phyloP scores from a whole-genome alignment of 1,140 invertebrate species.

The Liolophura sinensis region DNA sequence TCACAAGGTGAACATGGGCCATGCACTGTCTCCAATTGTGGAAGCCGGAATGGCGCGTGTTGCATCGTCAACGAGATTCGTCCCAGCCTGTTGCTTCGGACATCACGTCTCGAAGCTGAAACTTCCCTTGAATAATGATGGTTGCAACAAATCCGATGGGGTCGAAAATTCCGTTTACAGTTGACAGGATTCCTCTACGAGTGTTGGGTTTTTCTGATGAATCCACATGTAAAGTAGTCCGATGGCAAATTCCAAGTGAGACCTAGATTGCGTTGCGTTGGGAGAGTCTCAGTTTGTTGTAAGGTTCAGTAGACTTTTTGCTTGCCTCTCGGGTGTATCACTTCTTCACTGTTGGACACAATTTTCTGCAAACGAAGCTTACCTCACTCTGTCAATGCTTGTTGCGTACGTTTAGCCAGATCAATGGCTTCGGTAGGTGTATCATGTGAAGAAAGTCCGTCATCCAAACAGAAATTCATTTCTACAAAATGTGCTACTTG shows the following conservation, averaged over 20 bases:
- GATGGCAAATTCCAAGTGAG: slow-evolving; percentile 15
- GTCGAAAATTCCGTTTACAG: slow-evolving; percentile 26
- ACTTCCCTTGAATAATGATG: slow-evolving; percentile 20
- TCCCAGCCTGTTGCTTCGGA: slow-evolving; percentile 27
- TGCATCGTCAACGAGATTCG: slow-evolving; percentile 1
- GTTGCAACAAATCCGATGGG: slow-evolving; percentile 31
- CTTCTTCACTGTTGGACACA: slow-evolving; percentile 7
- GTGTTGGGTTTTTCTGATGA: slow-evolving; percentile 14
- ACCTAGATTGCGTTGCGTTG: slow-evolving; percentile 12
- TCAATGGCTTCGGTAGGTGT: slow-evolving; percentile 6
- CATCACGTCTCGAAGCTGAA: slow-evolving; percentile 19
- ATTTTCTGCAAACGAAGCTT: slow-evolving; percentile 12
- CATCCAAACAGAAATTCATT: slow-evolving; percentile 19
- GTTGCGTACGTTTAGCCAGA: not conserved
- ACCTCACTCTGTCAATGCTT: slow-evolving; percentile 1
- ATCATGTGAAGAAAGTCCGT: slow-evolving; percentile 5
- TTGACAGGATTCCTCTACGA: slow-evolving; percentile 25
- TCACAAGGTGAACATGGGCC: too few species aligned
- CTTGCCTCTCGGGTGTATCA: slow-evolving; percentile 1
- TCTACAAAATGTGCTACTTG: not conserved
- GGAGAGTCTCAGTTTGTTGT: slow-evolving; percentile 8
- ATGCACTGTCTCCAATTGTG: too few species aligned
- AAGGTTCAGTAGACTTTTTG: not conserved
- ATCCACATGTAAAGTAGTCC: slow-evolving; percentile 13
- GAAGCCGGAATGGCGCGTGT: too few species aligned